Conservation (phyloP, 2,888 invertebrate genomes). For the Tenthredo scrophulariae region DNA sequence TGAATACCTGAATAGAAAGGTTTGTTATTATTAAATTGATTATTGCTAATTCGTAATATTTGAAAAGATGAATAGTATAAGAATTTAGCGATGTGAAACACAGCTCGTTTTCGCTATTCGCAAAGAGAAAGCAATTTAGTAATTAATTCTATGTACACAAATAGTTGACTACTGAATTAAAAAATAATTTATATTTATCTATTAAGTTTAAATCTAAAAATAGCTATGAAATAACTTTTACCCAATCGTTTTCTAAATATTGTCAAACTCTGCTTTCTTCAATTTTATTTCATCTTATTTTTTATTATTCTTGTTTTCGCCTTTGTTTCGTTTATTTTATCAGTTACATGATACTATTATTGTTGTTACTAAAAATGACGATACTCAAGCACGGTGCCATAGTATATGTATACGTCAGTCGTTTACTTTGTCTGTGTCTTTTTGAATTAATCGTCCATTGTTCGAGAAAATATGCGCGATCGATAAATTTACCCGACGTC, state of each 20-base stretch:
- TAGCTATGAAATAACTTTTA: constrained; percentile 41
- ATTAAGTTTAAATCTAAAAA: constrained; percentile 39
- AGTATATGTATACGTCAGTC: constrained; percentile 35
- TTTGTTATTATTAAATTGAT: constrained; percentile 23
- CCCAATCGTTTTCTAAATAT: constrained; percentile 48
- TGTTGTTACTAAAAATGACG: constrained; percentile 55
- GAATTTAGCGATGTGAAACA: neutral
- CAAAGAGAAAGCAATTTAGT: constrained; percentile 58
- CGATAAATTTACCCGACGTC: neutral
- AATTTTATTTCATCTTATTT: constrained; percentile 27
- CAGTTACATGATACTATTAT: constrained; percentile 61
- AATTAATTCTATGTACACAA: constrained; percentile 63
- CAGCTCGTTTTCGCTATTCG: constrained; percentile 23
- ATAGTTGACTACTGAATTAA: constrained; percentile 55
- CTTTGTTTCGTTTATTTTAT: constrained; percentile 53
- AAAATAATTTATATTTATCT: constrained; percentile 35
- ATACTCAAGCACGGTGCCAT: constrained; percentile 51
- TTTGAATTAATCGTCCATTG: constrained; percentile 18
- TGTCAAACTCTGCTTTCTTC: constrained; percentile 20
- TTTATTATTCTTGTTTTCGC: constrained; percentile 23
- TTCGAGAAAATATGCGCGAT: neutral
- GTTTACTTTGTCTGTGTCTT: constrained; percentile 30
- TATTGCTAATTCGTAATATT: neutral
- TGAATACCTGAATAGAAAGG: constrained; percentile 9
- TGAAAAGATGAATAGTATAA: constrained; percentile 14